Conservation (phyloP, 2,888 invertebrate genomes). For the Fragum sueziense region DNA sequence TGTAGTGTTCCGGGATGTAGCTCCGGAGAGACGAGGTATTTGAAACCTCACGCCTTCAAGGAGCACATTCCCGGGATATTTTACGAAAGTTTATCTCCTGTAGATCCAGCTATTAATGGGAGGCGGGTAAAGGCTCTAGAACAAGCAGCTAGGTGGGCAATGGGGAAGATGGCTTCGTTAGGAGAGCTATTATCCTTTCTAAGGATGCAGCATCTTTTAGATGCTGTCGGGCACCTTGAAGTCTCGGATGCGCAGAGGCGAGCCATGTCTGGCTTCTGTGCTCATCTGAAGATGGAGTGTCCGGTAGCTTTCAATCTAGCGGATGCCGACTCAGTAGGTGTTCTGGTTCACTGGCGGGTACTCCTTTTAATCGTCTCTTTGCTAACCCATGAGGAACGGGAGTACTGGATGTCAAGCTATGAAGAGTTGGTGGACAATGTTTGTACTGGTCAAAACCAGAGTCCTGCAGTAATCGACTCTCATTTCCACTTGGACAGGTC, state of each 20-base stretch:
- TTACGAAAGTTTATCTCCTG: too few relatives aligned
- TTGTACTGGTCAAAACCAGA: too few relatives aligned
- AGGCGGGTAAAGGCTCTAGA: neutral
- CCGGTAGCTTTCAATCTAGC: slow-evolving; percentile 4
- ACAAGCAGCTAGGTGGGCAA: too few relatives aligned
- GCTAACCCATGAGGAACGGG: slow-evolving; percentile 14
- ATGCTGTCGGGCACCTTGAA: too few relatives aligned
- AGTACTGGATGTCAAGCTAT: slow-evolving; percentile 12
- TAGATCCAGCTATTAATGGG: too few relatives aligned
- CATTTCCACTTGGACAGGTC: too few relatives aligned
- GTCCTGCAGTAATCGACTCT: too few relatives aligned
- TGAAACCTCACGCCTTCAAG: too few relatives aligned
- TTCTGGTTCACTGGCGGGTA: slow-evolving; percentile 24
- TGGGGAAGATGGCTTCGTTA: neutral
- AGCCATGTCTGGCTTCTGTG: neutral
- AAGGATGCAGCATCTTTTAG: neutral
- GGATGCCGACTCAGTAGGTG: neutral
- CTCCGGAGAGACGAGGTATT: too few relatives aligned
- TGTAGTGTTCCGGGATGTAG: too few relatives aligned
- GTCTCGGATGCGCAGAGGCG: too few relatives aligned
- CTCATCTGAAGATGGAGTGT: neutral
- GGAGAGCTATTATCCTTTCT: neutral
- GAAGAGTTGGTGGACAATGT: neutral
- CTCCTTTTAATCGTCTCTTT: neutral
- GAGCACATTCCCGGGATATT: too few relatives aligned